These are phyloP conservation scores for Ammospiza nelsoni DNA, from an alignment of 2,113 vertebrate species.

Conservation along the genomic window DNA sequence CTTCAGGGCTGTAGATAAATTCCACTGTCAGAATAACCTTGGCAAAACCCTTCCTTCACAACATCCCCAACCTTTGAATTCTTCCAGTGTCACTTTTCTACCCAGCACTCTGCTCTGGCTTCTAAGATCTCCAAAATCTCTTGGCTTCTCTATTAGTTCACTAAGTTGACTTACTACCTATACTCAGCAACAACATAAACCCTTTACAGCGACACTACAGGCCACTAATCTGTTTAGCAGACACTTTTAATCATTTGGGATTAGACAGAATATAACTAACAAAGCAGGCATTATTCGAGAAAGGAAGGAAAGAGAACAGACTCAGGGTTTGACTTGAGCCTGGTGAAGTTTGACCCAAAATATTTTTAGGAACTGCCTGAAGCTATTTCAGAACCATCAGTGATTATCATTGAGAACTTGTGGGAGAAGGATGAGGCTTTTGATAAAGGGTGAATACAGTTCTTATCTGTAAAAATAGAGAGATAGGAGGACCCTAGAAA, in stretches of 20 bases:
- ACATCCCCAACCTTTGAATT: not conserved
- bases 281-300: not conserved
- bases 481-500: constrained; percentile 10
- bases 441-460: not conserved
- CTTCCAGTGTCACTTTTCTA: not conserved
- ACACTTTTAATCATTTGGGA: not conserved
- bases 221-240: constrained; percentile 18
- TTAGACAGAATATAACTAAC: not conserved
- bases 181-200: not conserved
- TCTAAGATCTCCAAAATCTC: not conserved
- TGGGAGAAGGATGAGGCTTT: not conserved
- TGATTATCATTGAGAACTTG: not conserved
- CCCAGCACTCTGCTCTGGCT: not conserved
- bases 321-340: not conserved
- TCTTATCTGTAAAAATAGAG: constrained; percentile 1
- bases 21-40: not conserved
- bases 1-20: fast-evolving
- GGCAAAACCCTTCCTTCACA: not conserved
- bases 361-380: not conserved
- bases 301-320: not conserved
- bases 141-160: not conserved
- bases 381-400: not conserved
- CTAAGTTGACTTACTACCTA: not conserved
- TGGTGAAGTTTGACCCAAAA: not conserved
- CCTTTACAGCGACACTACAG: not conserved